Conservation (phyloP, 1,140 invertebrate genomes). For the Tetramorium simillimum region DNA sequence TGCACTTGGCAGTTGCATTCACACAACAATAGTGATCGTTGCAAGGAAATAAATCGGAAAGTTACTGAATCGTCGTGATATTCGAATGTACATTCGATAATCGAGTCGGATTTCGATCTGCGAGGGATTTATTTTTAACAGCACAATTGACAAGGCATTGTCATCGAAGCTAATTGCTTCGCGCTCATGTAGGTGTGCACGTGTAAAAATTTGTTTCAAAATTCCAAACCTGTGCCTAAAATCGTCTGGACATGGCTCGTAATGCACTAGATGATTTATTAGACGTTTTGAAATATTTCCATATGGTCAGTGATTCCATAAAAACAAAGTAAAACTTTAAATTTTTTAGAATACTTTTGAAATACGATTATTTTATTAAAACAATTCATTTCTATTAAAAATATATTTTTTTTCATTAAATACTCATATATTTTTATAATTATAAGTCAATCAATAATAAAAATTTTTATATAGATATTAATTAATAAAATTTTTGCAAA, state of each 20-base stretch:
- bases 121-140: conserved; percentile 16
- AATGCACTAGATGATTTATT: conserved; percentile 19
- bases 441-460: not conserved
- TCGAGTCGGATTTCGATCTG: not conserved
- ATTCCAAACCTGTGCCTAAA: conserved; percentile 52
- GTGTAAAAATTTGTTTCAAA: conserved; percentile 38
- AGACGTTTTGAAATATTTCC: not conserved
- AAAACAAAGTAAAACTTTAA: not conserved
- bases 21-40: conserved; percentile 1
- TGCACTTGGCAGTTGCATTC: not conserved
- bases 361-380: not conserved
- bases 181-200: conserved; percentile 1
- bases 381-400: not conserved
- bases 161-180: not conserved
- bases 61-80: conserved; percentile 9
- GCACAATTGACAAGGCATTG: not conserved
- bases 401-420: not conserved
- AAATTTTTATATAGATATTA: conserved; percentile 22
- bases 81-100: not conserved
- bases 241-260: conserved; percentile 11
- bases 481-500: conserved; percentile 12
- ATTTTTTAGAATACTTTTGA: conserved; percentile 10
- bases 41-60: conserved; percentile 2
- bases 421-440: conserved; percentile 24
- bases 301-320: not conserved